Evolutionary conservation across 1,140 invertebrate species (phyloP).

Genomic region (Acromyrmex echinatior): DNA sequence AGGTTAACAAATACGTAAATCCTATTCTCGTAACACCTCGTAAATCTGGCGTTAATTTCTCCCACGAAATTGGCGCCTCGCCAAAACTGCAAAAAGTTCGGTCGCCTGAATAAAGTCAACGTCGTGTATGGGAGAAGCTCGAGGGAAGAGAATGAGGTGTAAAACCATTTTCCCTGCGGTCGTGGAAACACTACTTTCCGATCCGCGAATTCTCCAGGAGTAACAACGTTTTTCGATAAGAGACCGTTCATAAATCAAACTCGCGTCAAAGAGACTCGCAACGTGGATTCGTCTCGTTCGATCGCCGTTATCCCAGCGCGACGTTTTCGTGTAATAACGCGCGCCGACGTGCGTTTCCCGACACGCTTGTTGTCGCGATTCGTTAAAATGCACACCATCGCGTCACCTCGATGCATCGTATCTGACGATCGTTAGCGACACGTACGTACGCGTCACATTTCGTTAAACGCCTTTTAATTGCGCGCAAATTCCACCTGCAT

Average conservation of each 20-base stretch:
- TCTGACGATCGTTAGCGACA: slow-evolving; percentile 55
- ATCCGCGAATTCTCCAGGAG: slow-evolving; percentile 55
- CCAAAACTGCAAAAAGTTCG: slow-evolving; percentile 64
- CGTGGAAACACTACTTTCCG: slow-evolving; percentile 29
- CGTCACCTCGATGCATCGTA: slow-evolving; percentile 28
- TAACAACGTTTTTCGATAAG: slow-evolving; percentile 55
- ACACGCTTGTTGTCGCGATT: slow-evolving; percentile 28
- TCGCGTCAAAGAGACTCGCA: slow-evolving; percentile 42
- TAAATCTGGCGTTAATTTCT: slow-evolving; percentile 75
- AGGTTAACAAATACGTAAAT: slow-evolving; percentile 75
- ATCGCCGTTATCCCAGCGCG: background rate
- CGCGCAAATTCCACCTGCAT: slow-evolving; percentile 24
- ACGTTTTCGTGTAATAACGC: slow-evolving; percentile 34
- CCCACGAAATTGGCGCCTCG: slow-evolving; percentile 58
- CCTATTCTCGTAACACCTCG: slow-evolving; percentile 65
- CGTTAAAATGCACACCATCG: slow-evolving; percentile 56
- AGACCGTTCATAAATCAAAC: slow-evolving; percentile 49
- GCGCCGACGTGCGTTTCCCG: background rate
- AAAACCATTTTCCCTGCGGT: slow-evolving; percentile 25
- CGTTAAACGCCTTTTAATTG: slow-evolving; percentile 55
- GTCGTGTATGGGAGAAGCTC: background rate
- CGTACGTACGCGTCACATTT: slow-evolving; percentile 51
- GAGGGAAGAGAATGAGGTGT: background rate
- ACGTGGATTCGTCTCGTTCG: slow-evolving; percentile 21
- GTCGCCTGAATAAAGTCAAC: slow-evolving; percentile 62